These are phyloP conservation scores for Orestias chungarensis DNA, from an alignment of 2,797 vertebrate species.

Conservation along the genomic window DNA sequence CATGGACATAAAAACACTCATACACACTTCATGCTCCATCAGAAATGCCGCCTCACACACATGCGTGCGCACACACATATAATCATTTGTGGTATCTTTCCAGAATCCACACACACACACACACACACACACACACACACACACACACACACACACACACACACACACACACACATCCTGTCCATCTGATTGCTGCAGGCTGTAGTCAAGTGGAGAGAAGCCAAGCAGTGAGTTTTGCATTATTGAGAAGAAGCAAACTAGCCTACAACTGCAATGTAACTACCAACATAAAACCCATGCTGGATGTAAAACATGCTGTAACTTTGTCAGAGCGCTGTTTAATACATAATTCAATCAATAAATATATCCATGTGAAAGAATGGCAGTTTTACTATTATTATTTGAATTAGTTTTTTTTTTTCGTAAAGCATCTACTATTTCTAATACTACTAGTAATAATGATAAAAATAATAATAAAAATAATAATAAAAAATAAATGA, in stretches of 20 bases:
- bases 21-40: slow-evolving; percentile 73
- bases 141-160: not conserved
- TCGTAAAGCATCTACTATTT: too few relatives aligned
- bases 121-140: slow-evolving; percentile 38
- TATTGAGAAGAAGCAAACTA: slow-evolving; percentile 77
- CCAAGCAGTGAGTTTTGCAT: slow-evolving; percentile 73
- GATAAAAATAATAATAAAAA: not conserved
- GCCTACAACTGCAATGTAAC: slow-evolving; percentile 54
- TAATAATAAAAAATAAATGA: not conserved
- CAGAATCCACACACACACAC: slow-evolving; percentile 19
- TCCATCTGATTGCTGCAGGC: slow-evolving; percentile 79
- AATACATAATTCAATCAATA: not conserved
- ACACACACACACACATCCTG: slow-evolving; percentile 37
- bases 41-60: slow-evolving; percentile 65
- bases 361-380: not conserved
- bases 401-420: not conserved
- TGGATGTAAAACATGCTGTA: slow-evolving; percentile 18
- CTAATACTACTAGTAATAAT: not conserved
- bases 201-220: slow-evolving; percentile 60
- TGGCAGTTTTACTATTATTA: not conserved
- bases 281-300: slow-evolving; percentile 46
- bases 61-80: slow-evolving; percentile 31
- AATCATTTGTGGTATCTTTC: not conserved
- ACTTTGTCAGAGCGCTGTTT: slow-evolving; percentile 8
- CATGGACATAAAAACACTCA: slow-evolving; percentile 68